phyloP scores from a whole-genome alignment of 2,797 vertebrate genomes.

The Heteromormyrus szaboi region DNA sequence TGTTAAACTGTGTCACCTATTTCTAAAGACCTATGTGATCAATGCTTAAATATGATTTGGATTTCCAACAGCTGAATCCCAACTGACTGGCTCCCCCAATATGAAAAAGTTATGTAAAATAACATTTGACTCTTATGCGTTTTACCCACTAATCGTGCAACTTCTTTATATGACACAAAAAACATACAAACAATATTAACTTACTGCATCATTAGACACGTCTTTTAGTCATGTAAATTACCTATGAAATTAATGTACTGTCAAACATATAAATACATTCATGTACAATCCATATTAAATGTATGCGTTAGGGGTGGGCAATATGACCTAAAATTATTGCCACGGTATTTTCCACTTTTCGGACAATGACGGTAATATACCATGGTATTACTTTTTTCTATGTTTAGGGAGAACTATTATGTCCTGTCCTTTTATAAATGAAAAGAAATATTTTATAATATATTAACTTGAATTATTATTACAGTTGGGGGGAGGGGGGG shows the following conservation, averaged over 20 bases:
- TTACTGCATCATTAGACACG: not conserved
- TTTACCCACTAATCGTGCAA: not conserved
- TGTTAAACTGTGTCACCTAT: not conserved
- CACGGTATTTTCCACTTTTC: too few species aligned
- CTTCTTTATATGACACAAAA: not conserved
- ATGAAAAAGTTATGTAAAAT: not conserved
- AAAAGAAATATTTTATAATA: not conserved
- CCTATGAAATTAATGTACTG: not conserved
- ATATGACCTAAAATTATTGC: too few species aligned
- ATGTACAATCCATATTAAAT: not conserved
- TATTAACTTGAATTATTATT: not conserved
- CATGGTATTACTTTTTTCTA: too few species aligned
- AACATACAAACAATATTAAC: not conserved
- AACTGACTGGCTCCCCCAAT: not conserved
- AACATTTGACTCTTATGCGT: too few species aligned
- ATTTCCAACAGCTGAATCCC: not conserved
- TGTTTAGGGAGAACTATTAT: too few species aligned
- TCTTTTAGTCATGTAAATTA: not conserved
- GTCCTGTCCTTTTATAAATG: too few species aligned
- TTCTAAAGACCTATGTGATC: not conserved
- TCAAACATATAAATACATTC: not conserved
- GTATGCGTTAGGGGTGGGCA: too few species aligned
- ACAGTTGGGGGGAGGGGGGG: not conserved
- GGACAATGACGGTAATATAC: too few species aligned
- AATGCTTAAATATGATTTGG: not conserved